Evolutionary conservation across 2,888 invertebrate genomes (phyloP), one percentile per base, ranked within the genome.

Genomic region (Polydrusus cervinus): DNA sequence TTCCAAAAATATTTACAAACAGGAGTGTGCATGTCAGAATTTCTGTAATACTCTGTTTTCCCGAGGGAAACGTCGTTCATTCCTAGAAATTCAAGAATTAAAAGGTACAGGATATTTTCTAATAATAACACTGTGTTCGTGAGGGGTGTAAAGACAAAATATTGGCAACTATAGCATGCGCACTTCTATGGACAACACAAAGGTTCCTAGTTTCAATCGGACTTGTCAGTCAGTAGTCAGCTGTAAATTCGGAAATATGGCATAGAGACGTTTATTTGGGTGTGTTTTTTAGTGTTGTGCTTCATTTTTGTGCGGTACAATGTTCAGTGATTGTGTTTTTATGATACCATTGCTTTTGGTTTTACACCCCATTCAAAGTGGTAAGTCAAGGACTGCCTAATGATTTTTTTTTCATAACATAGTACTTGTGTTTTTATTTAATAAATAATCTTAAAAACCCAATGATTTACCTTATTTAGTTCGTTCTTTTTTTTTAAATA

Each of bases 311-410:
- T 47, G 47, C 60, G 74, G 45, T 60, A 78, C 78, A 67, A 78
- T 78, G 78, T 71, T 74, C 61, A 76, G 77, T 78, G 78, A 69
- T 74, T 75, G 75, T 78, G 74, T 78, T 73, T 91, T 91, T 88
- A 90, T 91, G 87, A 88, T 90, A 85, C 91, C 91, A 88, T 88
- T 92, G 87, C 89, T 92, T 85, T 89, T 92, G 85, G 89, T 91
- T 85, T 89, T 91, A 85, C 92, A 92, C 82, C 90, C 91, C 87
- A 92, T 92, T 86, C 91, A 92, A 88, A 92, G 92, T 88, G 92
- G 92, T 92, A 85, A 91, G 92, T 90, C 71, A 64, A 3, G 25
- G 13, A 11, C 34, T n/a, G n/a, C n/a, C n/a, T 34, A 34, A 34
- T 34, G 34, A 34, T 34, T 34, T 34, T 34, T 34, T 34, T 34